Base-by-base conservation (phyloP, 37 sponge, comb jelly and placozoan genomes). In the Chondrosia reniformis region DNA sequence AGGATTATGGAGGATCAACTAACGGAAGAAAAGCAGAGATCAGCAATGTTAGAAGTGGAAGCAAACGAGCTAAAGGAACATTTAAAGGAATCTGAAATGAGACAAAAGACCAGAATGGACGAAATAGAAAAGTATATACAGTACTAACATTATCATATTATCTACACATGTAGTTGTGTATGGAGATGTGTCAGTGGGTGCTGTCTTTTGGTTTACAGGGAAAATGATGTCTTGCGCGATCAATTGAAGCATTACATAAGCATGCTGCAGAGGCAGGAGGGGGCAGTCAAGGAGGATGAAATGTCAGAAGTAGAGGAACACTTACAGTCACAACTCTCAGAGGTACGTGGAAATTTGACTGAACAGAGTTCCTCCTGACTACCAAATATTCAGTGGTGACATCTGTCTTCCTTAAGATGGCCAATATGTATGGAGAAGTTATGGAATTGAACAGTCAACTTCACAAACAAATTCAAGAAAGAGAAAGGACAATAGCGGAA, bases 391-490 rank as follows among this genome's bases (percentile, higher is more conserved):
- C n/a, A n/a, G n/a, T n/a, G n/a, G n/a, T n/a, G n/a, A n/a, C n/a
- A n/a, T n/a, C n/a, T n/a, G n/a, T n/a, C 66, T 30, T 36, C 21
- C 22, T 69, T 21, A 65, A 97, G 99, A 88, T 98, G 82, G 89
- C 99, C 42, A 90, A 98, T 27, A 95, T 98, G 99, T 88, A 95
- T 75, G 99, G 95, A 0, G 99, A 98, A 46, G 67, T 98, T 33
- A 83, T 98, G 95, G 99, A 98, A 67, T 62, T 95, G 32, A 98
- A 98, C 55, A 88, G 88, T 0, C 25, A 78, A 24, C 84, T 98
- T n/a, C 93, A 92, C 31, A 83, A 46, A 38, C 73, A 84, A 30
- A n/a, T 89, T 10, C 63, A 79, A 1, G 54, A 33, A 32, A 88
- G 81, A 61, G 89, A 95, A 36, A 80, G 33, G 21, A 25, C 22